Evolutionary conservation across 2,888 invertebrate genomes (phyloP), one percentile per base, ranked within the genome.

Genomic region (Ellobium chinense): DNA sequence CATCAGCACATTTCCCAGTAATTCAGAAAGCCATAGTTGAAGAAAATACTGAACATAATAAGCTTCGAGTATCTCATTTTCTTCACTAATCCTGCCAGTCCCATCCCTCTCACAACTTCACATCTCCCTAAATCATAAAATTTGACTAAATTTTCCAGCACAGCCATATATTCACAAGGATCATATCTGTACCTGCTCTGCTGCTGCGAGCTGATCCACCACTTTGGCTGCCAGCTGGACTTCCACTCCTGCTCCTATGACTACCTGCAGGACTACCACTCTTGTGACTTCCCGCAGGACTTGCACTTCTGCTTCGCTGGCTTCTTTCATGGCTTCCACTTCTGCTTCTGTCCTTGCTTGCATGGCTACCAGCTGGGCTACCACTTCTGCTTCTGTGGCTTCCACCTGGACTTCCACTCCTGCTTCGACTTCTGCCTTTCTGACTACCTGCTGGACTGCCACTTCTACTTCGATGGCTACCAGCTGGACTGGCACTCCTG

Each of bases 391-490:
- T 79, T 34, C 66, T 73, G 21, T 27, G 63, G 62, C 85, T 85
- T 56, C 85, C 85, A 12, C n/a, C 75, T 18, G 66, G 63, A 68
- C 85, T 85, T 24, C 37, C 69, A 12, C 81, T 78, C 34, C 76
- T 65, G 14, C 21, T 76, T 24, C 76, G 73, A 39, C 78, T 74
- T 18, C 82, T 81, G 76, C 86, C 85, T 21, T 84, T 83, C 31
- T 84, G 83, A 29, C 84, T 85, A 21, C 65, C 74, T 58, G 77
- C 85, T 63, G 86, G 84, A 54, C 84, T 80, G 36, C 79, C 80
- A 54, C 73, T 60, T 21, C 83, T 73, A 69, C 85, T 85, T n/a
- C 84, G 81, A 27, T 83, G 83, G 34, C 83, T 84, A 29, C 78
- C 76, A 65, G 82, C 77, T 37, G 81, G 80, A 62, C 84, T 83